Conservation (phyloP, 2,113 vertebrate genomes). For the Scomber japonicus region DNA sequence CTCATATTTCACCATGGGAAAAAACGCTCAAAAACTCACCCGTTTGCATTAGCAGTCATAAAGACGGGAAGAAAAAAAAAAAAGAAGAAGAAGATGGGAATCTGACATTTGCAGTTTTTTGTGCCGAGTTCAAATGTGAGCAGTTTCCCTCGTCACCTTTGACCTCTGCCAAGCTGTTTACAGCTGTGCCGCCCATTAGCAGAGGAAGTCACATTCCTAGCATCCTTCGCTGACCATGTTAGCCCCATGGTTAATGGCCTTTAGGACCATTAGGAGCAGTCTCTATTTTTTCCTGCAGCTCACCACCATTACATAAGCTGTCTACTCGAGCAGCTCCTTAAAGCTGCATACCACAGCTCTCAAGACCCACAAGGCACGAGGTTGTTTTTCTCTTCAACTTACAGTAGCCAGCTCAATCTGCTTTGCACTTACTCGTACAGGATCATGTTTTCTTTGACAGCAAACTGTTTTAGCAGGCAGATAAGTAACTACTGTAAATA, state of each 20-base stretch:
- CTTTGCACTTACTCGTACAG: conserved; percentile 25
- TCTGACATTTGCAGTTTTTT: conserved; percentile 62
- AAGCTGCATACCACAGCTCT: conserved; percentile 61
- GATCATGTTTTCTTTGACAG: conserved; percentile 9
- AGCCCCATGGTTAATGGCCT: conserved; percentile 63
- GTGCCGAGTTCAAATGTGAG: conserved; percentile 60
- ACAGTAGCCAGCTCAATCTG: conserved; percentile 39
- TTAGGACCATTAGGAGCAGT: conserved; percentile 52
- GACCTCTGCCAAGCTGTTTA: conserved; percentile 68
- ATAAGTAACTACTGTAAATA: not conserved
- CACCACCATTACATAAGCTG: conserved; percentile 65
- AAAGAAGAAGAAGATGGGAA: conserved; percentile 49
- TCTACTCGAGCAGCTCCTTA: conserved; percentile 48
- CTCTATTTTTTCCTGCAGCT: conserved; percentile 42
- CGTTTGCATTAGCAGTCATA: conserved; percentile 6
- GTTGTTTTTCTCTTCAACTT: conserved; percentile 61
- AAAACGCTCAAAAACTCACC: not conserved
- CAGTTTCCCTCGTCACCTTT: conserved; percentile 61
- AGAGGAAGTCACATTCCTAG: conserved; percentile 68
- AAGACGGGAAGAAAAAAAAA: not conserved
- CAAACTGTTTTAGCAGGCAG: not conserved
- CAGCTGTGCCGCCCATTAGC: conserved; percentile 69
- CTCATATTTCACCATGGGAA: conserved; percentile 78
- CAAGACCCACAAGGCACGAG: conserved; percentile 31
- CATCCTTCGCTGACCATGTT: conserved; percentile 62